Evolutionary conservation across 2,113 vertebrate species (phyloP), one percentile per base, ranked within the genome.

Genomic region (Chroicocephalus ridibundus): DNA sequence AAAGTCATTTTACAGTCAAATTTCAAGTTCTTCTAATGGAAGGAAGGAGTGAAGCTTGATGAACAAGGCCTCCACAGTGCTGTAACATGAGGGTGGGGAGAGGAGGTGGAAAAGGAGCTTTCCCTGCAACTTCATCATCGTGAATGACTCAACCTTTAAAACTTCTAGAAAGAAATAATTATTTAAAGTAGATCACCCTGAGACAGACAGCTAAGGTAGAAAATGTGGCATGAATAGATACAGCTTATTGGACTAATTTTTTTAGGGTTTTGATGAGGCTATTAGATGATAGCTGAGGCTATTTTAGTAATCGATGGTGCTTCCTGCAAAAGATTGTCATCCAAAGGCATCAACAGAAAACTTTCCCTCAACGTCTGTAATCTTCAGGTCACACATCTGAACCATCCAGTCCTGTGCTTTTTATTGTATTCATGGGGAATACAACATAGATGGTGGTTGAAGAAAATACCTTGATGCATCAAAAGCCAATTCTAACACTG

Each of bases 31-130:
- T 76, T 72, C 72, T 94, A 62, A 87, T 54, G 62, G 62, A 87
- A 13, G 10, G 38, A 76, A 54, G 42, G 60, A 94, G 26, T 78
- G 70, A 84, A 74, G 15, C 66, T 88, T 94, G 36, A 55, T 60
- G 69, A 65, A 62, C 49, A 86, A 77, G 58, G 22, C 64, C 21
- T 69, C 60, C 89, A 94, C 32, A 62, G 42, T 64, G 68, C 42
- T 77, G 32, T 69, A 76, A 84, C 18, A 2, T 69, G 65, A 62
- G 25, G 36, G 6, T 0, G 2, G 29, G 46, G 24, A 82, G 22
- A 86, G 71, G 79, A 78, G 86, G 80, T 86, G 25, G 83, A 86
- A 84, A 91, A 60, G 77, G 88, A 94, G 49, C 44, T 94, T 94
- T 95, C 78, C 74, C 60, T 89, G 34, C 26, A 79, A 84, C 77